phyloP scores from a whole-genome alignment of 2,888 invertebrate genomes.

The Andrena hattorfiana region DNA sequence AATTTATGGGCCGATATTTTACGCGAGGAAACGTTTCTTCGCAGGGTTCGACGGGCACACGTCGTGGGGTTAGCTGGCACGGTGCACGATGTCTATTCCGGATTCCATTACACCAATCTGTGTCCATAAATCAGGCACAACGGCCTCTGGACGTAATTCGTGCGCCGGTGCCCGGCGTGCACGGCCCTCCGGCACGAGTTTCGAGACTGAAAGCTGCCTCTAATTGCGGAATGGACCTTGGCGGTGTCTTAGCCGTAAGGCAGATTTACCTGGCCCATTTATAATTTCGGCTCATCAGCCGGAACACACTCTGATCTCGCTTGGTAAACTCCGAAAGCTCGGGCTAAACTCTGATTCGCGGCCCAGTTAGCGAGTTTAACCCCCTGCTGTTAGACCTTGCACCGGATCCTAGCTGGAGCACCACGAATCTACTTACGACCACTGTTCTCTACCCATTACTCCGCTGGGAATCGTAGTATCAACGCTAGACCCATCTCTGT shows the following conservation, averaged over 20 bases:
- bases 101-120: slow-evolving; percentile 18
- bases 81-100: neutral
- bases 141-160: slow-evolving; percentile 1
- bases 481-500: neutral
- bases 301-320: neutral
- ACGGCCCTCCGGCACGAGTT: neutral
- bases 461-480: neutral
- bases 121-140: slow-evolving; percentile 15
- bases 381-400: slow-evolving; percentile 2
- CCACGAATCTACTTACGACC: neutral
- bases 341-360: neutral
- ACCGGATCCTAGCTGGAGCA: neutral
- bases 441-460: neutral
- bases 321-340: neutral
- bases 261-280: slow-evolving; percentile 13
- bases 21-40: too few species aligned
- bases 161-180: neutral
- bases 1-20: slow-evolving; percentile 27
- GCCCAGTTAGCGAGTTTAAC: neutral
- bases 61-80: neutral
- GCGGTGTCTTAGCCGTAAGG: neutral
- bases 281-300: slow-evolving; percentile 28
- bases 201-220: neutral
- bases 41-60: neutral
- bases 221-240: neutral